Base-by-base conservation (phyloP, 2,113 vertebrate genomes). In the Suncus etruscus region DNA sequence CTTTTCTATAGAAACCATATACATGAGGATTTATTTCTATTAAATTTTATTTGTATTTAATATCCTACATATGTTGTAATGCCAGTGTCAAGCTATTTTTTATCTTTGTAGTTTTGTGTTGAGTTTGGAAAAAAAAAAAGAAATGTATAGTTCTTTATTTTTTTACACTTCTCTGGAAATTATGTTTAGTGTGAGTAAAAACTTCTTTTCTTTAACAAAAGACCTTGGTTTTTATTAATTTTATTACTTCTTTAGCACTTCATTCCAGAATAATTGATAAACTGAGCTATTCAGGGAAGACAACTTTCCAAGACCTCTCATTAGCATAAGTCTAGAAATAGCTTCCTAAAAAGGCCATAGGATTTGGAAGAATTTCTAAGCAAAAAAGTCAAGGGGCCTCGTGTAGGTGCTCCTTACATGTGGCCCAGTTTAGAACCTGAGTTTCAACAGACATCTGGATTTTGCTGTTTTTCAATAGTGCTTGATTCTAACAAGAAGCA, bases 261-360 rank as follows among this genome's bases (percentile, higher is more conserved):
- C 24, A 4, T 89, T 81, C 83, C n/a, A 86, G 39, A 81, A 87
- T 24, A n/a, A 73, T 18, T 83, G 32, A 84, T 74, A 74, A 72
- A 78, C 61, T 4, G 25, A 93, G 29, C 48, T 16, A 54, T 48
- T 10, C 54, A 20, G 10, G 32, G 14, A 79, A 92, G 73, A 65
- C 31, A 70, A 63, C 86, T 90, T 92, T 90, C 86, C 80, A 91
- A 87, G 70, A 54, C 50, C 22, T 89, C 24, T 87, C 22, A 48
- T 81, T 47, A 85, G 32, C 3, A 9, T 87, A 66, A 77, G 61
- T 8, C n/a, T 68, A 65, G 69, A 87, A 39, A 69, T 61, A 15
- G 27, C 45, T 70, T 90, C 32, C 32, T 69, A 72, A 84, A 32
- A 90, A 93, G 25, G 88, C 70, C 24, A 83, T 27, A 66, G 2